Evolutionary conservation across 37 sponge, comb jelly and placozoan species (phyloP), one percentile per base, ranked within the genome.

Genomic region (Aphrocallistes beatrix): DNA sequence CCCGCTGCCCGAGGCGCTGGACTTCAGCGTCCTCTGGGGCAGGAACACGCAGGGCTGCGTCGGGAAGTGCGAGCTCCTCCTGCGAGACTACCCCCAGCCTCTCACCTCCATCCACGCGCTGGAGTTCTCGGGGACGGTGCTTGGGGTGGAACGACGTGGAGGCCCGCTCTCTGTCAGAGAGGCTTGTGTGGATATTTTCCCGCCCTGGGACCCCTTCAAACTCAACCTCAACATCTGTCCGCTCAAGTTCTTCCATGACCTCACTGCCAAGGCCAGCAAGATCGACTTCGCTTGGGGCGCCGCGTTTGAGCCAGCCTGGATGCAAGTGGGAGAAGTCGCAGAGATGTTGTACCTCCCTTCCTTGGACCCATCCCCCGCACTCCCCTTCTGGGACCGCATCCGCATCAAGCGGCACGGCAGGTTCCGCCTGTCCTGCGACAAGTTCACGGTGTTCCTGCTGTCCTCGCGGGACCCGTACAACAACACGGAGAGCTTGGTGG

Each of bases 351-450:
- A 84, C 40, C 86, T 75, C 39, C 89, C 89, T n/a, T 87, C 89
- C 0, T 16, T 92, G 50, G 97, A 96, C 38, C 97, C 97, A 17
- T 94, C 95, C 82, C 60, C 39, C 37, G 90, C 93, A 30, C 89
- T 96, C n/a, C 90, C 97, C 0, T 96, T 86, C 51, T 96, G 97
- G 97, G 97, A 96, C 82, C 86, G 91, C 90, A 60, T 90, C 16
- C 91, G 95, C 36, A 87, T 92, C 28, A 51, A 90, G 34, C 83
- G 91, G 32, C 95, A 94, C 42, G 97, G 97, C 8, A 36, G 38
- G 3, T 81, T 91, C n/a, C 81, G 89, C 37, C 49, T 96, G 37
- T 37, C 37, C 23, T 86, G 89, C 0, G 45, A 88, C 0, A 85
- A 87, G 37, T 38, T 87, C 37, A 83, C 51, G 21, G 3, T 88